phyloP scores from a whole-genome alignment of 2,888 invertebrate genomes.

The Chrysolina americana region DNA sequence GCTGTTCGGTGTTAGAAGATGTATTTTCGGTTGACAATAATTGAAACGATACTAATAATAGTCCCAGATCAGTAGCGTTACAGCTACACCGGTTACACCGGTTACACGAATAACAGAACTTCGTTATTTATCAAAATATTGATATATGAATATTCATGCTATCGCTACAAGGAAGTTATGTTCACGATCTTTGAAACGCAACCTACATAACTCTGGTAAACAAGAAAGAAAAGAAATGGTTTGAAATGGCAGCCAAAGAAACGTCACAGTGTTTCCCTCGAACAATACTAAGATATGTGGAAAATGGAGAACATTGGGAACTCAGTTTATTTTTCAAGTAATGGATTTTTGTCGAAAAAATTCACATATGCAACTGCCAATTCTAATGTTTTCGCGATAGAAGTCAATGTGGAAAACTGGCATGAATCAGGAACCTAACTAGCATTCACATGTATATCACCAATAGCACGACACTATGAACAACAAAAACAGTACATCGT shows the following conservation, averaged over 20 bases:
- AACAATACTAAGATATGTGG: too few species aligned
- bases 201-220: neutral
- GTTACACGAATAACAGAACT: neutral
- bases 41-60: conserved; percentile 23
- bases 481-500: too few species aligned
- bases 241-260: neutral
- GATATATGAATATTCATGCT: conserved; percentile 6
- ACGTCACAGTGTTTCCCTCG: too few species aligned
- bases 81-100: neutral
- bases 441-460: too few species aligned
- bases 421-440: too few species aligned
- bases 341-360: too few species aligned
- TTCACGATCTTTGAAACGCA: neutral
- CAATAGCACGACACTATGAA: too few species aligned
- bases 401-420: too few species aligned
- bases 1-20: conserved; percentile 20
- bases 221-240: neutral
- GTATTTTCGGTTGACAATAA: conserved; percentile 22
- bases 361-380: too few species aligned
- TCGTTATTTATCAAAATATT: neutral
- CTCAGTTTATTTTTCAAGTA: too few species aligned
- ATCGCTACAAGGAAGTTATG: conserved; percentile 8
- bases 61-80: conserved; percentile 19
- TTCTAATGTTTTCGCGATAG: too few species aligned
- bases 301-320: too few species aligned